phyloP scores from a whole-genome alignment of 2,113 vertebrate genomes.

The Apodemus speciosus region DNA sequence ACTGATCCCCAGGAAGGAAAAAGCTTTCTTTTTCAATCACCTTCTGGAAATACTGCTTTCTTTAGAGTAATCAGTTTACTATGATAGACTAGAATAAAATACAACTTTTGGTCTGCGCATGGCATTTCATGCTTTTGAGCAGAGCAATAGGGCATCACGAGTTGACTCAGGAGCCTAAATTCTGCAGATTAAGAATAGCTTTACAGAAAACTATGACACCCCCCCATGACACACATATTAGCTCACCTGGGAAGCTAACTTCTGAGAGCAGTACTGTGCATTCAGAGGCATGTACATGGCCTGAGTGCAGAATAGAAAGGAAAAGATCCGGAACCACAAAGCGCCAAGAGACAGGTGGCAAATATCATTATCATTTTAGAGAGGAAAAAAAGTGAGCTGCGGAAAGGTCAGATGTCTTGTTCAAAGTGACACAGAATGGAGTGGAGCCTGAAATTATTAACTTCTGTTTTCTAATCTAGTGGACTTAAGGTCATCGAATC shows the following conservation, averaged over 20 bases:
- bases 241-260: not conserved
- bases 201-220: not conserved
- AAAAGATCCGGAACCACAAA: constrained; percentile 53
- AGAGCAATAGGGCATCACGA: not conserved
- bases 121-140: not conserved
- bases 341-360: constrained; percentile 62
- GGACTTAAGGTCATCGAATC: constrained; percentile 60
- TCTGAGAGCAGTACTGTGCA: not conserved
- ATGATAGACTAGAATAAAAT: constrained; percentile 32
- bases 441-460: constrained; percentile 68
- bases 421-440: constrained; percentile 70
- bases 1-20: not conserved
- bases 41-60: not conserved
- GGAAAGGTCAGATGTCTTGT: constrained; percentile 72
- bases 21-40: not conserved
- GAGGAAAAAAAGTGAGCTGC: constrained; percentile 40
- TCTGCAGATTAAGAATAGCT: not conserved
- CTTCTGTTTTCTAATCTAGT: constrained; percentile 76
- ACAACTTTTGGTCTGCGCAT: too few species aligned
- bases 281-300: not conserved
- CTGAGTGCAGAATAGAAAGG: not conserved
- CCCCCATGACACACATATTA: not conserved
- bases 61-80: not conserved
- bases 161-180: not conserved
- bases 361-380: constrained; percentile 73